phyloP scores from a whole-genome alignment of 1,140 invertebrate genomes.

The Drosophila varians region DNA sequence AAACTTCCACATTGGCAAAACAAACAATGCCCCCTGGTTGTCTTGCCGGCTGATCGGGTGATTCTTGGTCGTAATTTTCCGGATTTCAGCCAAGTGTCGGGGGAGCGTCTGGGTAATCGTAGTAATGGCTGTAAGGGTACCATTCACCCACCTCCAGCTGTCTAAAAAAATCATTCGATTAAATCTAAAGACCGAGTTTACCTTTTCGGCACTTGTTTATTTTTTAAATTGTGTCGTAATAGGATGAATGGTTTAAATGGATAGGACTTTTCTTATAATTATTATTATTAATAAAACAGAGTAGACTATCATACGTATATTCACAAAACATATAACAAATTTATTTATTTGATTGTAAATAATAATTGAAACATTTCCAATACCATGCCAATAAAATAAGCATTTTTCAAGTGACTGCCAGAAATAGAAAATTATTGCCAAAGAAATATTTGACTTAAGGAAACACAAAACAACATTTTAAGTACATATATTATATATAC shows the following conservation, averaged over 20 bases:
- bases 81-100: conserved; percentile 22
- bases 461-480: neutral
- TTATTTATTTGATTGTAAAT: too few species aligned
- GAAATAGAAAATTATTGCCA: too few species aligned
- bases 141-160: conserved; percentile 3
- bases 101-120: neutral
- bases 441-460: too few species aligned
- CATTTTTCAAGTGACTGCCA: neutral
- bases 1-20: conserved; percentile 75
- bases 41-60: conserved; percentile 12
- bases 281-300: too few species aligned
- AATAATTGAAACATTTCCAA: neutral
- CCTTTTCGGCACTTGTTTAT: neutral
- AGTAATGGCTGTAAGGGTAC: neutral
- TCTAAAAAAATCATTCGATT: neutral
- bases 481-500: neutral
- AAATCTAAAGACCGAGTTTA: neutral
- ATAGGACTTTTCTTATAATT: too few species aligned
- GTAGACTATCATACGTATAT: too few species aligned
- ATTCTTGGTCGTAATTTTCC: conserved; percentile 70
- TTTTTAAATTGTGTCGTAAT: neutral
- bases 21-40: conserved; percentile 52
- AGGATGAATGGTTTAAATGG: too few species aligned
- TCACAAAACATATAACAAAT: too few species aligned
- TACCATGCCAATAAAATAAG: neutral